Conservation (phyloP, 2,888 invertebrate genomes). For the Noctuana brunneofusca region DNA sequence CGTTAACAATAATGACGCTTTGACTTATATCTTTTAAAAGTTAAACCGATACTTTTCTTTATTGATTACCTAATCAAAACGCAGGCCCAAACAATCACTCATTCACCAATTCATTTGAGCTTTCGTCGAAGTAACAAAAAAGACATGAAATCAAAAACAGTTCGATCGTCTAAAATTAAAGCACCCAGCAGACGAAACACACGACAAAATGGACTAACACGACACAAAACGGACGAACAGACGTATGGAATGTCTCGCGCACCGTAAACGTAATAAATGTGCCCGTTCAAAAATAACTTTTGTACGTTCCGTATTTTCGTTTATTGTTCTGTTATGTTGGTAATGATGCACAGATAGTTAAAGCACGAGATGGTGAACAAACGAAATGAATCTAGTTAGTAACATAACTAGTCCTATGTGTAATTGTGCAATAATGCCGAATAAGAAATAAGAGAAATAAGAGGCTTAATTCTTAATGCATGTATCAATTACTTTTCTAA, state of each 20-base stretch:
- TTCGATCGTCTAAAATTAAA: conserved; percentile 25
- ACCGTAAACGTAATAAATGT: conserved; percentile 28
- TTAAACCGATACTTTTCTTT: too few relatives aligned
- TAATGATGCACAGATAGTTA: too few relatives aligned
- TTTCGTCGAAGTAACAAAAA: conserved; percentile 3
- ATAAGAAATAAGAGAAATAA: too few relatives aligned
- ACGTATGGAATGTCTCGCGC: conserved; percentile 15
- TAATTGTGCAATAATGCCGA: too few relatives aligned
- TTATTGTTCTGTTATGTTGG: conserved; percentile 4
- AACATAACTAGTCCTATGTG: too few relatives aligned
- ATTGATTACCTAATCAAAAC: neutral
- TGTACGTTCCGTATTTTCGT: conserved; percentile 1
- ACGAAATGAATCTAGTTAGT: too few relatives aligned
- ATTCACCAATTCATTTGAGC: conserved; percentile 12
- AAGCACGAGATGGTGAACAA: too few relatives aligned
- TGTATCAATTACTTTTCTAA: too few relatives aligned
- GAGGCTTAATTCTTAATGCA: too few relatives aligned
- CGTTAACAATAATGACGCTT: too few relatives aligned
- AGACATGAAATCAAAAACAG: neutral
- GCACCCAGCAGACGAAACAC: conserved; percentile 21
- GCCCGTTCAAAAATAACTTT: conserved; percentile 17
- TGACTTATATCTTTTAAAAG: too few relatives aligned
- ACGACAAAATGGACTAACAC: conserved; percentile 22
- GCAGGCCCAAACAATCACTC: conserved; percentile 7
- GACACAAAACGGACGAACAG: conserved; percentile 16